Conservation (phyloP, 2,888 invertebrate species). For the Himalopsyche kuldschensis region DNA sequence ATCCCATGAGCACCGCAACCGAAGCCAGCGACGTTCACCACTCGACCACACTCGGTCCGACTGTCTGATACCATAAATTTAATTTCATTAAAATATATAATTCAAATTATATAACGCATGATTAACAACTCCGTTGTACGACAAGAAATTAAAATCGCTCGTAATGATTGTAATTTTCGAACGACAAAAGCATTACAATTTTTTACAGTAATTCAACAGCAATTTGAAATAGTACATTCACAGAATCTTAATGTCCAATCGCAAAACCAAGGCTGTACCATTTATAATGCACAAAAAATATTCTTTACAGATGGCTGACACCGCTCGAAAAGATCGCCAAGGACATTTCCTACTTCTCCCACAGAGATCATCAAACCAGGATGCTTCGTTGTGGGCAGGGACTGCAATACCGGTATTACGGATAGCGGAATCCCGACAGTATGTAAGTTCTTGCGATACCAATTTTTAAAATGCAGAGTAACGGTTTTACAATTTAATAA, state of each 20-base stretch:
- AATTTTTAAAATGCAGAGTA: no score
- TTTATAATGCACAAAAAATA: neutral
- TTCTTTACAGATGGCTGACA: neutral
- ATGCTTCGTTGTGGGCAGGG: slow-evolving; percentile 3
- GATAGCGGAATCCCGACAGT: no score
- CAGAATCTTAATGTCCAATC: neutral
- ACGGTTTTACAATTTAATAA: no score
- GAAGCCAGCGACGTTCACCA: no score
- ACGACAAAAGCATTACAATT: neutral
- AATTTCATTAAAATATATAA: no score
- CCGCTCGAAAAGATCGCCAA: slow-evolving; percentile 7
- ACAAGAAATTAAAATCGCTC: neutral
- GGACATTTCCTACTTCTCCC: slow-evolving; percentile 11
- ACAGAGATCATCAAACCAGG: slow-evolving; percentile 34
- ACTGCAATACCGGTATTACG: no score
- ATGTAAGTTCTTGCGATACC: no score
- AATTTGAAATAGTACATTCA: neutral
- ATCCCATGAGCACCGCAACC: no score
- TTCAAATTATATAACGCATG: no score
- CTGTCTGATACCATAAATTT: no score
- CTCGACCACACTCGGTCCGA: no score
- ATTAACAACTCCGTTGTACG: neutral
- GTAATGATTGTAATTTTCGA: neutral
- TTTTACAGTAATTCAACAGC: neutral
- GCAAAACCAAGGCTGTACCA: neutral